Base-by-base conservation (phyloP, 2,113 vertebrate species). In the Notarius quadriscutis region DNA sequence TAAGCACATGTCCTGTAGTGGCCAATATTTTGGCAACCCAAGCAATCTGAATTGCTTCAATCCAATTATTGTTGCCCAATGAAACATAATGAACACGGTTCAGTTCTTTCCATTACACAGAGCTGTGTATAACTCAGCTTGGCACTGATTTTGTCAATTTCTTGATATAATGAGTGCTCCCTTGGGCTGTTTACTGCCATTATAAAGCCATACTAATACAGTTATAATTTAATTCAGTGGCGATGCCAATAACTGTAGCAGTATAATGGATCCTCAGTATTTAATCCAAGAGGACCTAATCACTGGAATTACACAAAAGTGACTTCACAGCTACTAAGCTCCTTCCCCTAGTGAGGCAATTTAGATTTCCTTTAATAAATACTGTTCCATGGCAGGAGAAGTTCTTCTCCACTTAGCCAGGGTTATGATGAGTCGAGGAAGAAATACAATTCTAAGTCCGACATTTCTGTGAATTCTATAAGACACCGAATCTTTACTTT, bases 291-390 rank as follows among this genome's bases (percentile, higher is more conserved):
- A 81, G 67, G 55, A 30, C 65, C 57, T 81, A 84, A 90, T 88
- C 80, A 88, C 77, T 55, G 51, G 53, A 78, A 84, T 81, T 80
- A 77, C 10, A 74, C 25, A 50, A 80, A 89, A 84, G 78, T 82
- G 65, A 82, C 79, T 71, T 62, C 84, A 74, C 67, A 25, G 86
- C 34, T 80, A 86, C 84, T 79, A 69, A 83, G 53, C 86, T 62
- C 79, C 53, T 80, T 74, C 81, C 71, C 50, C 72, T 50, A 87
- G 53, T 83, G 79, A 85, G 79, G 60, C 79, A 60, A 85, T 87
- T 89, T 71, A 85, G 74, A 71, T 81, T 86, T 88, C 34, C 65
- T 65, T 87, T 88, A 80, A 90, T 84, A 86, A 88, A 55, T 78
- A 53, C 62, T 83, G 51, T 77, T 65, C 55, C 75, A 50, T 62